Evolutionary conservation across 2,888 invertebrate species (phyloP), one percentile per base, ranked within the genome.

Genomic region (Teleogryllus oceanicus): DNA sequence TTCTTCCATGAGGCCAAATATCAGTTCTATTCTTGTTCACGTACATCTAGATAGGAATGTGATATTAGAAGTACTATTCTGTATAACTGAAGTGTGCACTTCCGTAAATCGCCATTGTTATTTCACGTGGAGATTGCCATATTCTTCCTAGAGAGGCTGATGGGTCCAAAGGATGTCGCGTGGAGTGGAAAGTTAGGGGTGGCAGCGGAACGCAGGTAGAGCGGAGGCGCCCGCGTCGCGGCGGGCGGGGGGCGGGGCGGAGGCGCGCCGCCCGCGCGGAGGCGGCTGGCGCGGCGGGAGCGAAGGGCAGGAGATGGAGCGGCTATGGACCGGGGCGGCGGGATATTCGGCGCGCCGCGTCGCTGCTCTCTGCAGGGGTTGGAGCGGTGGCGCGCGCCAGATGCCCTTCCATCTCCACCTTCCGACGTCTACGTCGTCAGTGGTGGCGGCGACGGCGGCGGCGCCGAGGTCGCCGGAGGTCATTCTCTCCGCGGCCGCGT

Each of bases 391-490:
- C 62, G 62, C 62, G 62, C 62, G 62, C 13, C 62, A 8, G 16
- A 62, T 37, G 62, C 62, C 62, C n/a, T n/a, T 62, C 16, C n/a
- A n/a, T 62, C 62, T 18, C 62, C 16, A 16, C n/a, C 62, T 62
- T n/a, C 16, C 4, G 62, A 62, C 62, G 62, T 62, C 62, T 62
- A n/a, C 62, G 62, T 18, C 62, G 16, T 5, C 62, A 16, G 16
- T n/a, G 62, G 37, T 37, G 37, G 37, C 5, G n/a, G 62, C 5
- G 62, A 8, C 62, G 16, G 62, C 62, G 13, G 13, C 62, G 62
- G n/a, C 62, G 62, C 16, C 62, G 62, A 62, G 62, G 62, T 62
- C 62, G 62, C 62, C 62, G 16, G 62, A 62, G 62, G 62, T 62
- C 62, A 62, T 62, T 62, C 62, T 62, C 62, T 13, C 10, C 5